Conservation (phyloP, 2,113 vertebrate genomes). For the Cyanoramphus novaezelandiae region DNA sequence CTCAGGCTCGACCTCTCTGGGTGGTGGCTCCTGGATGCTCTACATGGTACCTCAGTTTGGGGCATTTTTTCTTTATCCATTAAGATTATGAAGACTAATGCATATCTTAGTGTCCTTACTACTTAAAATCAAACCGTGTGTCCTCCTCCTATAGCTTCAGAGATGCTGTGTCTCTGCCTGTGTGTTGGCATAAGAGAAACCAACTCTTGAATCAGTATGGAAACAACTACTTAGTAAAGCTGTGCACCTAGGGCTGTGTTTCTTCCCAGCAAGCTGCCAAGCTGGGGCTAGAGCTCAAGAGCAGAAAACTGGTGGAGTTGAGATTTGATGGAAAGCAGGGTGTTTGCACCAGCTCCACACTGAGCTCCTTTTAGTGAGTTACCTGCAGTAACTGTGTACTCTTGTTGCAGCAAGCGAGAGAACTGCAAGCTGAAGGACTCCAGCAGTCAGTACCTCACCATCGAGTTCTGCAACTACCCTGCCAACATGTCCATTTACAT, state of each 20-base stretch:
- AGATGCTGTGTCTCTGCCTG: neutral
- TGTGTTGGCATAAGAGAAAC: neutral
- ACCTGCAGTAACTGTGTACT: neutral
- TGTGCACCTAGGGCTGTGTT: neutral
- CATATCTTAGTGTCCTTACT: neutral
- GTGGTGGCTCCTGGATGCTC: neutral
- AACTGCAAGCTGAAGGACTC: conserved; percentile 75
- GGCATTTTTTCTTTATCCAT: neutral
- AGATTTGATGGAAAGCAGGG: neutral
- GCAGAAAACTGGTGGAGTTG: neutral
- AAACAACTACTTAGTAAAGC: neutral
- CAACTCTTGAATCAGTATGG: neutral
- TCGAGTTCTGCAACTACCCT: conserved; percentile 85
- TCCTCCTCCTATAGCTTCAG: neutral
- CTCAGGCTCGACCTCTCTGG: neutral
- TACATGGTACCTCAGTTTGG: neutral
- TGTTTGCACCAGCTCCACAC: accelerated
- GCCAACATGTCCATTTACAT: conserved; percentile 74
- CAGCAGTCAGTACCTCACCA: conserved; percentile 58
- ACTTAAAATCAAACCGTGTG: neutral
- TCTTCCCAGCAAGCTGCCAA: neutral
- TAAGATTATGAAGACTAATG: neutral
- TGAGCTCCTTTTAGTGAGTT: neutral
- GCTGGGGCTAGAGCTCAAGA: neutral
- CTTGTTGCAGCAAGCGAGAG: conserved; percentile 80